Percentiles rank a stretch among this genome's conserved stretches.
These are phyloP conservation scores for Drosophila infuscata DNA, from an alignment of 2,888 invertebrate genomes.

Conservation along the genomic window DNA sequence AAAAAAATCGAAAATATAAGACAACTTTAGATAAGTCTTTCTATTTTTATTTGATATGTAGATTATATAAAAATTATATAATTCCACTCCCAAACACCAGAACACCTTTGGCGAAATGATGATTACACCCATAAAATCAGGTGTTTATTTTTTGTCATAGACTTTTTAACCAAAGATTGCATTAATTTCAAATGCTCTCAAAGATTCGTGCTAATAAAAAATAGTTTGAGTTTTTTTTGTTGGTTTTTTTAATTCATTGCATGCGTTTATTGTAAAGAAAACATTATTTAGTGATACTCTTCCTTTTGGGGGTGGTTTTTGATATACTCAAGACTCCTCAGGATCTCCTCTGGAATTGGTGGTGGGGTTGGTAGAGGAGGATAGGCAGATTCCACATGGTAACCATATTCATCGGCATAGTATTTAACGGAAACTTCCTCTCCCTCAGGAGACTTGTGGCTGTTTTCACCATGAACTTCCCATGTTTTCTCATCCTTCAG, in stretches of 20 bases:
- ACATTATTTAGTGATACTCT: constrained; percentile 35
- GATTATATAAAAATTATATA: not conserved
- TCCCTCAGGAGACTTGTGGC: constrained; percentile 75
- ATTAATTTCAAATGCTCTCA: not conserved
- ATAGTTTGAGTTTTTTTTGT: not conserved
- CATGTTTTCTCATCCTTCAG: constrained; percentile 47
- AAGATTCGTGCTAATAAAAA: not conserved
- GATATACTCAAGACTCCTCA: constrained; percentile 59
- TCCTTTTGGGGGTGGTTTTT: constrained; percentile 42
- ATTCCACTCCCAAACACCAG: not conserved
- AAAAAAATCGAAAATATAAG: not conserved
- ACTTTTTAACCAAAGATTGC: not conserved
- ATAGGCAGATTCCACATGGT: constrained; percentile 56
- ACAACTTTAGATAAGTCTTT: not conserved
- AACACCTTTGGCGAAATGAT: not conserved
- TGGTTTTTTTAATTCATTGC: not conserved
- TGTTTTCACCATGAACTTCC: constrained; percentile 51
- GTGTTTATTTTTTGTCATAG: no score
- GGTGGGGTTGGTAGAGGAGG: constrained; percentile 77
- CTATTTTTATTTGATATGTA: no score
- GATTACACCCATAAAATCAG: not conserved
- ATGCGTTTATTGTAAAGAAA: constrained; percentile 41
- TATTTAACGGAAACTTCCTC: constrained; percentile 52
- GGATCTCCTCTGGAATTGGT: constrained; percentile 75
- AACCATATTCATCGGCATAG: constrained; percentile 76